Evolutionary conservation across 2,113 vertebrate species (phyloP).

Genomic region (Menura novaehollandiae): DNA sequence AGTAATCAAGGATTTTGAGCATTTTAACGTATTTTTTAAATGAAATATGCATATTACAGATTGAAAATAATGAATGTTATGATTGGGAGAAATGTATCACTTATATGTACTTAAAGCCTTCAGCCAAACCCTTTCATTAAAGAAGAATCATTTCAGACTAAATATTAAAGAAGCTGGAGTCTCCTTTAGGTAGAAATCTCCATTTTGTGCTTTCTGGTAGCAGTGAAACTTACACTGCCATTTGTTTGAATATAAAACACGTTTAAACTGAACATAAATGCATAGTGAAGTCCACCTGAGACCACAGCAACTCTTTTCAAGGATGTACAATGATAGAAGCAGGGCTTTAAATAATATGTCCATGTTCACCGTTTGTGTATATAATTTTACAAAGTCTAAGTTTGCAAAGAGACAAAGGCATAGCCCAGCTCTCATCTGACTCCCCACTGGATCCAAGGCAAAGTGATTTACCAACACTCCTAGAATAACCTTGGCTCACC

Average conservation of each 20-base stretch:
- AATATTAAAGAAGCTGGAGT: not conserved
- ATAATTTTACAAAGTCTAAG: not conserved
- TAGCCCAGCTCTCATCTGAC: not conserved
- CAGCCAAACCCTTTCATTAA: not conserved
- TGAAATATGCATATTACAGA: not conserved
- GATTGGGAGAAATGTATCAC: constrained; percentile 4
- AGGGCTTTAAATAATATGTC: not conserved
- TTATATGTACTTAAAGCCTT: not conserved
- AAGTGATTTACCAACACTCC: rapidly evolving
- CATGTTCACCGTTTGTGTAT: rapidly evolving
- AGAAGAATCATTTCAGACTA: not conserved
- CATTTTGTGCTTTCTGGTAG: not conserved
- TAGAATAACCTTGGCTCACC: not conserved
- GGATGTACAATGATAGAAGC: not conserved
- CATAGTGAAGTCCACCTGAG: not conserved
- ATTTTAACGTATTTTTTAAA: not conserved
- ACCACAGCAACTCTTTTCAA: not conserved
- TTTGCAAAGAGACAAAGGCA: not conserved
- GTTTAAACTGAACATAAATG: not conserved
- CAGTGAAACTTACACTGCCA: not conserved
- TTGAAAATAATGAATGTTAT: constrained; percentile 20
- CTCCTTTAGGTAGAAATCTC: not conserved
- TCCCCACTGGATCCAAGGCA: not conserved
- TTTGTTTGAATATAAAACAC: not conserved
- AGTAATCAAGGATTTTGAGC: constrained; percentile 21